Conservation (phyloP, 2,113 vertebrate genomes). For the Peromyscus californicus region DNA sequence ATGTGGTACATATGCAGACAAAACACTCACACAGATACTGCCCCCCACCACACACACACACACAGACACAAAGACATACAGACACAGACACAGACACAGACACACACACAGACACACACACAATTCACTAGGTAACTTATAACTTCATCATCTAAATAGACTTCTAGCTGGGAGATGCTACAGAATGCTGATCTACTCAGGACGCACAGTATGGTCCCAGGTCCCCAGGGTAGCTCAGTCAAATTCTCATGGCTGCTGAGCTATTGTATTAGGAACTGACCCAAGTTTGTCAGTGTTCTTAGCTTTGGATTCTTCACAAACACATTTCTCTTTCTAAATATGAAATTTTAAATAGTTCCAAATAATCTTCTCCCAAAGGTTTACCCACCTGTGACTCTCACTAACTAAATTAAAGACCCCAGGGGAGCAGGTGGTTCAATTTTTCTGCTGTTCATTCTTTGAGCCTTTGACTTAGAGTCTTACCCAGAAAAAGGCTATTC, state of each 20-base stretch:
- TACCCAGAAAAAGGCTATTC: not conserved
- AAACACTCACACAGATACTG: not conserved
- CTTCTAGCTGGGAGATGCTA: not conserved
- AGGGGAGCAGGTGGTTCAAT: not conserved
- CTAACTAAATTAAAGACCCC: conserved; percentile 30
- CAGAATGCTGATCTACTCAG: not conserved
- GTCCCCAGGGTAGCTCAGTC: not conserved
- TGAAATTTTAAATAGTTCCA: conserved; percentile 62
- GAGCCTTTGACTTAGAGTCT: not conserved
- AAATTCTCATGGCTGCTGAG: conserved; percentile 37
- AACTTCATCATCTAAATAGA: not conserved
- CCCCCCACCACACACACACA: not conserved
- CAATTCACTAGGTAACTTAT: not conserved
- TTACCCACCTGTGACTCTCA: not conserved
- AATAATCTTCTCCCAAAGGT: conserved; percentile 16
- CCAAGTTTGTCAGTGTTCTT: not conserved
- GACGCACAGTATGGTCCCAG: not conserved
- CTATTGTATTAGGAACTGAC: conserved; percentile 28
- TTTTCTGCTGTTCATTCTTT: not conserved
- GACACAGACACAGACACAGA: too few relatives aligned
- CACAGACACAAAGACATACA: too few relatives aligned
- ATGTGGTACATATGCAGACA: not conserved
- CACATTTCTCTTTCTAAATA: conserved; percentile 19
- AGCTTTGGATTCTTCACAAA: conserved; percentile 51
- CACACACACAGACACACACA: too few relatives aligned